Conservation (phyloP, 2,113 vertebrate species). For the Dinomys branickii region DNA sequence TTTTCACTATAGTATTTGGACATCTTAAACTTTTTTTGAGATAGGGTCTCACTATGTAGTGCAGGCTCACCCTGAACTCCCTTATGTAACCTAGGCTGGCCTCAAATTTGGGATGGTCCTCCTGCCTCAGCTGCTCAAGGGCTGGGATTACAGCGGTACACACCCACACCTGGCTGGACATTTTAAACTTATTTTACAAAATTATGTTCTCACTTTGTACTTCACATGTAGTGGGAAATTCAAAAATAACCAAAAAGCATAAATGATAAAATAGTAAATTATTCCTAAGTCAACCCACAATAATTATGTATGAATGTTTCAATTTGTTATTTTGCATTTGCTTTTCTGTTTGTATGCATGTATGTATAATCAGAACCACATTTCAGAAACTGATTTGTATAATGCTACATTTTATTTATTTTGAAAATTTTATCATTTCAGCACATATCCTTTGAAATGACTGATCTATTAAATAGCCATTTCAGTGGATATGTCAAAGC, state of each 20-base stretch:
- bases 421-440: background rate
- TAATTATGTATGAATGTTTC: background rate
- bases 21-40: background rate
- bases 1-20: background rate
- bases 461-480: constrained; percentile 5
- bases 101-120: background rate
- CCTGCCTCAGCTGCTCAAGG: background rate
- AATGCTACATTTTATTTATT: constrained; percentile 43
- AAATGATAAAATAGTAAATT: background rate
- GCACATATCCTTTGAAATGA: constrained; percentile 37
- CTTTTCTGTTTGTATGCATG: background rate
- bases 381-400: constrained; percentile 47
- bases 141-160: background rate
- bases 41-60: background rate
- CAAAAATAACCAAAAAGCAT: background rate
- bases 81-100: background rate
- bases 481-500: background rate
- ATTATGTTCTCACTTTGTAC: background rate
- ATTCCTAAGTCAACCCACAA: background rate
- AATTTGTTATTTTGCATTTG: constrained; percentile 21
- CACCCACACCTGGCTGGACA: background rate
- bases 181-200: constrained; percentile 30
- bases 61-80: background rate
- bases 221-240: background rate
- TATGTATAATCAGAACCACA: background rate